phyloP scores from a whole-genome alignment of 2,113 vertebrate genomes.

The Nicator chloris region DNA sequence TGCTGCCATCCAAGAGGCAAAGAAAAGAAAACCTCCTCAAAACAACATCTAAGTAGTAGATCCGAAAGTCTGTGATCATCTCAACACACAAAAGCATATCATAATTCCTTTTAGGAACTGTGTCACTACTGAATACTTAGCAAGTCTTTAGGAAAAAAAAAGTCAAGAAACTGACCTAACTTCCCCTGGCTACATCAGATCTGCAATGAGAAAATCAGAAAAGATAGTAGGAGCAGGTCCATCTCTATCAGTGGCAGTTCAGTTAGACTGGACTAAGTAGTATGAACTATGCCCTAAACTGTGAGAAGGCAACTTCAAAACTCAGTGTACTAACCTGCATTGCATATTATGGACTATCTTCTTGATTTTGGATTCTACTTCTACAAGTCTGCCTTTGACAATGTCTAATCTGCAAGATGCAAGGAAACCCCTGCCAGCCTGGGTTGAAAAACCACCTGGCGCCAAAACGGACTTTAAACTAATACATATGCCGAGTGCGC shows the following conservation, averaged over 20 bases:
- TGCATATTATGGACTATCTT: background rate
- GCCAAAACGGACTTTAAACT: background rate
- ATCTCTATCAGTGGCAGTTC: background rate
- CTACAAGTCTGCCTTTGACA: background rate
- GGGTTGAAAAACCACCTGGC: background rate
- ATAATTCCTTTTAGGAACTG: background rate
- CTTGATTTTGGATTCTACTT: background rate
- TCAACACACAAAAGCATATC: background rate
- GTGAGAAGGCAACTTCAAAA: background rate
- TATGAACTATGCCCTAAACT: background rate
- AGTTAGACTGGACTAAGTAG: background rate
- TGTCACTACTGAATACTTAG: background rate
- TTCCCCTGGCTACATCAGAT: background rate
- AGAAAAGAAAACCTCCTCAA: background rate
- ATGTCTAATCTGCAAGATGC: background rate
- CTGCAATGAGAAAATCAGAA: background rate
- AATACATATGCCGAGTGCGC: background rate
- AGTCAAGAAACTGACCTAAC: background rate
- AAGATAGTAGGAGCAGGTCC: background rate
- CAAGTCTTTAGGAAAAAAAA: background rate
- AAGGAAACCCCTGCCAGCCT: background rate
- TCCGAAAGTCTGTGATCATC: background rate
- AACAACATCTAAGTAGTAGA: background rate
- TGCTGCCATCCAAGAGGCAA: background rate
- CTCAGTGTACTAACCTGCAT: background rate